Base-by-base conservation (phyloP, 2,888 invertebrate species). In the Tortrix viridana region DNA sequence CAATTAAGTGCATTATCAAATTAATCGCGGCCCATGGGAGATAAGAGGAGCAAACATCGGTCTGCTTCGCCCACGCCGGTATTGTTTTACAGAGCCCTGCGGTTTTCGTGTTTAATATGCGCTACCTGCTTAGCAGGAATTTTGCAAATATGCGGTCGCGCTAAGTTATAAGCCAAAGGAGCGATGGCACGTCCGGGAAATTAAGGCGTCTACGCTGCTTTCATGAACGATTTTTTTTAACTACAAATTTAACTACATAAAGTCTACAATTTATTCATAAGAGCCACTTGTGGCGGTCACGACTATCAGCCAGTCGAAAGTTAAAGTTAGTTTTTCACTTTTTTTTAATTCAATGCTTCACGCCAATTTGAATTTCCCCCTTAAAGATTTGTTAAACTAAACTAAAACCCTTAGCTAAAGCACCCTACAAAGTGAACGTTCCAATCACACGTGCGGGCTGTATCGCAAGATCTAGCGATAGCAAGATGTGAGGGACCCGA, bases 1-100 rank as follows among this genome's bases (percentile, higher is more conserved):
- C 58, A 63, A 63, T 63, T 48, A 63, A 18, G 5, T 50, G 57
- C 32, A 57, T 63, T 53, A 63, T 58, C 58, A 53, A 63, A 63
- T 58, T 63, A 63, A 63, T 63, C 53, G 57, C 12, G 19, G 3
- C 44, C 43, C 26, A 49, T 52, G 18, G 32, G 58, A 63, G 63
- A 63, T 58, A 58, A 37, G 41, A 43, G 12, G 46, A 22, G 52
- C 57, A 26, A 57, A 62, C 52, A 44, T 46, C 32, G 32, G 37
- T 20, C 43, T 52, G 16, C 16, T 47, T 16, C 37, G 22, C n/a
- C 41, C 50, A 20, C 16, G 49, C 22, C 50, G 5, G 50, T 32
- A 50, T 48, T 48, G 22, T 44, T 32, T 32, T 22, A 53, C 38
- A 20, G 38, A 38, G 6, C 16, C n/a, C 41, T 41, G 14, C 4